phyloP scores from a whole-genome alignment of 2,113 vertebrate genomes.

The Gopherus evgoodei region DNA sequence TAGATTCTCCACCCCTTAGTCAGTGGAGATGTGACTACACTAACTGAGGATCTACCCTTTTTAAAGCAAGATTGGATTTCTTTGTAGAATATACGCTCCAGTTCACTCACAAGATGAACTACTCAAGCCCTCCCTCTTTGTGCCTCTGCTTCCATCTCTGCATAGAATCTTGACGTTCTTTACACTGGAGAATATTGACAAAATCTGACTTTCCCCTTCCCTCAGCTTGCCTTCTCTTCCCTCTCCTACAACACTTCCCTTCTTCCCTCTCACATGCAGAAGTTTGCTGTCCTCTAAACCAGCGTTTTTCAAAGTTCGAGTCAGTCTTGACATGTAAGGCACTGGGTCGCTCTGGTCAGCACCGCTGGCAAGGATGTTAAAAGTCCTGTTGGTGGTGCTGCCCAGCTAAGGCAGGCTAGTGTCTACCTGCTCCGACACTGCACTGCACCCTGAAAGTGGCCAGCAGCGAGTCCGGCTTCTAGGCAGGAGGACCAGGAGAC shows the following conservation, averaged over 20 bases:
- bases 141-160: not conserved
- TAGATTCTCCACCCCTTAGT: not conserved
- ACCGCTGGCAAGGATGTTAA: too few relatives aligned
- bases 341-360: too few relatives aligned
- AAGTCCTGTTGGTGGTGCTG: too few relatives aligned
- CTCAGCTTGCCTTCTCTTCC: not conserved
- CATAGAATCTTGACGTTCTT: not conserved
- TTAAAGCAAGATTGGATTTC: not conserved
- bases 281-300: not conserved
- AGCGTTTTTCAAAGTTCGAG: too few relatives aligned
- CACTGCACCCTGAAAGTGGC: too few relatives aligned
- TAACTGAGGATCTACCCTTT: not conserved
- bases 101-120: not conserved
- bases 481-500: too few relatives aligned
- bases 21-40: not conserved
- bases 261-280: not conserved
- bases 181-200: not conserved
- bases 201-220: not conserved
- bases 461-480: too few relatives aligned
- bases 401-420: too few relatives aligned
- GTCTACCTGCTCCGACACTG: too few relatives aligned
- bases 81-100: not conserved
- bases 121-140: not conserved
- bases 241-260: fast-evolving
- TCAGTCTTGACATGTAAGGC: too few relatives aligned